These are phyloP conservation scores for Drosophila paranaensis DNA, from an alignment of 2,888 invertebrate genomes.

Conservation along the genomic window DNA sequence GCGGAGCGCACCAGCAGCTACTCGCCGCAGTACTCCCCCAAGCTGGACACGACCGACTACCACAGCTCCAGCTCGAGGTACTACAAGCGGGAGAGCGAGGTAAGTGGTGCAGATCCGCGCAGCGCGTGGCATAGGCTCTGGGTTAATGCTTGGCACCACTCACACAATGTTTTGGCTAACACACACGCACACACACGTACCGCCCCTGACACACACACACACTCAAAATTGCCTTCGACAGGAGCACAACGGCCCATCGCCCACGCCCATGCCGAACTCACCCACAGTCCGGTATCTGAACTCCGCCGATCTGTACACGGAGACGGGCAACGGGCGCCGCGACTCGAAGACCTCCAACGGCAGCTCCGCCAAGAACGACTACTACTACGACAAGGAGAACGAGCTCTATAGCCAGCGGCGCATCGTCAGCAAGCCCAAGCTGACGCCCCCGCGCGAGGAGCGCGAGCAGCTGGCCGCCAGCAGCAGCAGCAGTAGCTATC, in stretches of 20 bases:
- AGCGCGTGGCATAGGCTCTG: conserved; percentile 39
- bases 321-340: conserved; percentile 74
- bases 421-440: conserved; percentile 76
- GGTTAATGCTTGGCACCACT: conserved; percentile 51
- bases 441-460: conserved; percentile 83
- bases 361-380: conserved; percentile 81
- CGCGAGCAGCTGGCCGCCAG: conserved; percentile 67
- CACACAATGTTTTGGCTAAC: conserved; percentile 67
- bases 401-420: conserved; percentile 82
- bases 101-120: conserved; percentile 57
- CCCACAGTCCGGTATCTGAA: conserved; percentile 82
- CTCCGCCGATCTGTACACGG: conserved; percentile 82
- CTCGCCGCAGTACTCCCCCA: conserved; percentile 84
- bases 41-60: conserved; percentile 82
- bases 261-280: conserved; percentile 68
- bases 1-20: conserved; percentile 82
- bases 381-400: conserved; percentile 85
- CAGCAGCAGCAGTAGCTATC: conserved; percentile 50
- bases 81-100: conserved; percentile 84
- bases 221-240: conserved; percentile 72
- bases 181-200: conserved; percentile 23
- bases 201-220: conserved; percentile 33
- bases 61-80: conserved; percentile 82
- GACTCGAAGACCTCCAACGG: conserved; percentile 79
- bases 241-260: conserved; percentile 75